Evolutionary conservation across 2,888 invertebrate genomes (phyloP).

Genomic region (Oxyteleia sp.): DNA sequence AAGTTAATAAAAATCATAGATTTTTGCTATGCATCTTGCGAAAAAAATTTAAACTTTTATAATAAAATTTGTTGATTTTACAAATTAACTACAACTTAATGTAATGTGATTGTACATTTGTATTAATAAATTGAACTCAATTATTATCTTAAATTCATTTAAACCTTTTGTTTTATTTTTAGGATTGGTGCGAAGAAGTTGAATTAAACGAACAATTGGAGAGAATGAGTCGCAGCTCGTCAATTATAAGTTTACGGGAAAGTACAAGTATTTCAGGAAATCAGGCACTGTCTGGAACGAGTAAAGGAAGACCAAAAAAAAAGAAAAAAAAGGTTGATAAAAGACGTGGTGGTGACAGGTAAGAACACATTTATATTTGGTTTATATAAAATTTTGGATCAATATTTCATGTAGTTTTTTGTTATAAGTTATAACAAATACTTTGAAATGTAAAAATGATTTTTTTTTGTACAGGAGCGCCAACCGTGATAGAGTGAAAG

Average conservation of each 20-base stretch:
- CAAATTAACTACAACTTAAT: too few species aligned
- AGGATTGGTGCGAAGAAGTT: constrained; percentile 91
- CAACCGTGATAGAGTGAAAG: constrained; percentile 82
- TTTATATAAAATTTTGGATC: not conserved
- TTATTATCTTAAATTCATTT: too few species aligned
- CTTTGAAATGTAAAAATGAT: too few species aligned
- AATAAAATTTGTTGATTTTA: too few species aligned
- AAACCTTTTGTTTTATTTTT: constrained; percentile 52
- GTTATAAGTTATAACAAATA: constrained; percentile 12
- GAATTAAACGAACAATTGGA: constrained; percentile 88
- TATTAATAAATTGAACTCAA: too few species aligned
- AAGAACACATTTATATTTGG: constrained; percentile 10
- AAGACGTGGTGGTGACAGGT: constrained; percentile 79
- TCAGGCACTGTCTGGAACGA: constrained; percentile 82
- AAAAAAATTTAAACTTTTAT: too few species aligned
- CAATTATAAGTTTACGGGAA: constrained; percentile 88
- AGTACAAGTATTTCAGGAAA: constrained; percentile 78
- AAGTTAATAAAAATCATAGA: constrained; percentile 23
- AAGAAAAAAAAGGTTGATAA: constrained; percentile 85
- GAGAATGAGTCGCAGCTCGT: constrained; percentile 89
- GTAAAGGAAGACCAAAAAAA: constrained; percentile 88
- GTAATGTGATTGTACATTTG: too few species aligned
- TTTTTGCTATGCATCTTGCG: too few species aligned
- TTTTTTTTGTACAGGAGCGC: constrained; percentile 78
- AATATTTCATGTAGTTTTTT: constrained; percentile 8